Base-by-base conservation (phyloP, 2,888 invertebrate species). In the Agonopterix alstromeriana region DNA sequence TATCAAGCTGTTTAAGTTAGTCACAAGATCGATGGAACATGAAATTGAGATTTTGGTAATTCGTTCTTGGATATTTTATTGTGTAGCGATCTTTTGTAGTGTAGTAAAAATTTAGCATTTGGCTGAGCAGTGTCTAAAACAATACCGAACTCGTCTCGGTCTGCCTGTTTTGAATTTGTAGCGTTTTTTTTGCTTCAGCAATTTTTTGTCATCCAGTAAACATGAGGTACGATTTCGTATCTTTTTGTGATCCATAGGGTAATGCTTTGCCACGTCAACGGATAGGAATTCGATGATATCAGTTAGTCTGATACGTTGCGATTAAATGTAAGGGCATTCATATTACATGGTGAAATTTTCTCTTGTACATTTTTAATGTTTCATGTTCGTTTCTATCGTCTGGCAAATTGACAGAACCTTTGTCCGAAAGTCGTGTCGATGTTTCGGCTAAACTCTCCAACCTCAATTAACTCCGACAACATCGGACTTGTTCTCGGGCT, bases 381-480 rank as follows among this genome's bases (percentile, higher is more conserved):
- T 63, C 58, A 10, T 63, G 54, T 60, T 65, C 56, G 60, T 66
- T 55, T 60, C 61, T 58, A 59, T 54, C 55, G 70, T 60, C 58
- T 66, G 53, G 67, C 55, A 65, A 60, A 78, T 78, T 75, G 77
- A 77, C 77, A 73, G 74, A 61, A 67, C 68, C 77, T 78, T 84
- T 81, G 80, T 79, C 65, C 64, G 60, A 70, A 67, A 74, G 65
- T 74, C 74, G 70, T 73, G 76, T 77, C 67, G 60, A 70, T 71
- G 71, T 76, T 77, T 68, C 68, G 62, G 63, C 63, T 65, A 71
- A 74, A 74, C 67, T 63, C 65, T 78, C 73, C 73, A 79, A 75
- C 77, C 75, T 81, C 79, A 76, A 83, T 86, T 81, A 78, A 73
- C 70, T 72, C 62, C 51, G 60, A 77, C 80, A 77, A 68, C 70